phyloP scores from a whole-genome alignment of 2,113 vertebrate species.

The Tautogolabrus adspersus region DNA sequence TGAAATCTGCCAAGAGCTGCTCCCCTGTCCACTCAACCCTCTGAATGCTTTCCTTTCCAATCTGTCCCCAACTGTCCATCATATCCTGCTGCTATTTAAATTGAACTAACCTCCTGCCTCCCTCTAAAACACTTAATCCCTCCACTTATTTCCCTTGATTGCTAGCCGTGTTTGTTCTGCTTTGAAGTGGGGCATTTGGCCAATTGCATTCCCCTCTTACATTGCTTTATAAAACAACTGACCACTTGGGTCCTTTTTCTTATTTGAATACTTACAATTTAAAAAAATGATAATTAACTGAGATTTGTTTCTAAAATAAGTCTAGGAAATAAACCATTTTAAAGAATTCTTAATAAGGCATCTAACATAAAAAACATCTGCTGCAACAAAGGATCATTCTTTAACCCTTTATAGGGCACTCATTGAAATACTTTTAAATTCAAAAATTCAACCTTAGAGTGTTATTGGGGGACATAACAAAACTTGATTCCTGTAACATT shows the following conservation, averaged over 20 bases:
- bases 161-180: conserved; percentile 60
- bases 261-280: conserved; percentile 23
- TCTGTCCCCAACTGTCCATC: conserved; percentile 49
- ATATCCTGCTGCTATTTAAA: conserved; percentile 55
- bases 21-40: not conserved
- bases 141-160: conserved; percentile 70
- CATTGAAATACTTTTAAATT: no score
- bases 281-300: conserved; percentile 16
- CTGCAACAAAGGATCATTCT: no score
- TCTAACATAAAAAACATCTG: no score
- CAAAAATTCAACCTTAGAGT: no score
- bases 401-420: no score
- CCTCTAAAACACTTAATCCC: conserved; percentile 72
- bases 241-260: not conserved
- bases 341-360: no score
- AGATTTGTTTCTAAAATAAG: not conserved
- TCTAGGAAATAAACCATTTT: no score
- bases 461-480: no score
- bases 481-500: no score
- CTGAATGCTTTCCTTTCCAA: conserved; percentile 3
- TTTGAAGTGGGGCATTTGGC: conserved; percentile 64
- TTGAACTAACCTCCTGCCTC: conserved; percentile 13
- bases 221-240: conserved; percentile 29
- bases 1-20: conserved; percentile 26
- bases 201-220: conserved; percentile 40